These are phyloP conservation scores for Drosophila tripunctata DNA, from an alignment of 2,888 invertebrate genomes.

Conservation along the genomic window DNA sequence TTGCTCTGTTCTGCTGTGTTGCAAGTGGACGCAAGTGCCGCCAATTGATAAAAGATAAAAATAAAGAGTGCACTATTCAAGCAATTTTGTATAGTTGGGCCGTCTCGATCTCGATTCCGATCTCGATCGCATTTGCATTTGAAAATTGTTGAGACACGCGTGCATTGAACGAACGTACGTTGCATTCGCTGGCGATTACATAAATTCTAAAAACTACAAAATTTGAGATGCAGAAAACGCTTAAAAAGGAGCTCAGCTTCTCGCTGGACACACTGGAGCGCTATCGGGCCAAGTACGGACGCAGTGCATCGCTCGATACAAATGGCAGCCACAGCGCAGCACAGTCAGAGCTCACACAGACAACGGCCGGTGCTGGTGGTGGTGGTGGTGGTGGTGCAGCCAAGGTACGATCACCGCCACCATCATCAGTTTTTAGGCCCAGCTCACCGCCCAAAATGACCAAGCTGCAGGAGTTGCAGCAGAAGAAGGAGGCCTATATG, in stretches of 20 bases:
- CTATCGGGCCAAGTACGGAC: constrained; percentile 69
- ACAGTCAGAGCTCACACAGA: constrained; percentile 24
- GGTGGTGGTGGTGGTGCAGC: background rate
- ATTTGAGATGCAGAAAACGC: constrained; percentile 58
- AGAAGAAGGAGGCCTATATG: constrained; percentile 69
- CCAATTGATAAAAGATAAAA: constrained; percentile 80
- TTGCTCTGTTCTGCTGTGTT: background rate
- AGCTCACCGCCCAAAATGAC: constrained; percentile 63
- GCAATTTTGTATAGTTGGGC: constrained; percentile 42
- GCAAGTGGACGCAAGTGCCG: constrained; percentile 32
- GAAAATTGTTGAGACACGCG: constrained; percentile 68
- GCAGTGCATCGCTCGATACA: constrained; percentile 65
- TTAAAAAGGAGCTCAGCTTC: constrained; percentile 71
- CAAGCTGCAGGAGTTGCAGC: constrained; percentile 66
- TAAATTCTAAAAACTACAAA: constrained; percentile 53
- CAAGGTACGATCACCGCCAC: constrained; percentile 40
- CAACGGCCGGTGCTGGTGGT: background rate
- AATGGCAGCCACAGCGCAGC: too few species aligned
- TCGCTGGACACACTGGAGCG: constrained; percentile 72
- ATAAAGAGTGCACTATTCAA: constrained; percentile 68
- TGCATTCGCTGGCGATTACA: constrained; percentile 78
- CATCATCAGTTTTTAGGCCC: constrained; percentile 50
- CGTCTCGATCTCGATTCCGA: too few species aligned
- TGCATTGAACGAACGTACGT: constrained; percentile 47
- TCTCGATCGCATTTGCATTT: constrained; percentile 69